Percentiles rank a stretch among this genome's conserved stretches.
Evolutionary conservation across 2,797 vertebrate species (phyloP).

Genomic region (Sphaeramia orbicularis): DNA sequence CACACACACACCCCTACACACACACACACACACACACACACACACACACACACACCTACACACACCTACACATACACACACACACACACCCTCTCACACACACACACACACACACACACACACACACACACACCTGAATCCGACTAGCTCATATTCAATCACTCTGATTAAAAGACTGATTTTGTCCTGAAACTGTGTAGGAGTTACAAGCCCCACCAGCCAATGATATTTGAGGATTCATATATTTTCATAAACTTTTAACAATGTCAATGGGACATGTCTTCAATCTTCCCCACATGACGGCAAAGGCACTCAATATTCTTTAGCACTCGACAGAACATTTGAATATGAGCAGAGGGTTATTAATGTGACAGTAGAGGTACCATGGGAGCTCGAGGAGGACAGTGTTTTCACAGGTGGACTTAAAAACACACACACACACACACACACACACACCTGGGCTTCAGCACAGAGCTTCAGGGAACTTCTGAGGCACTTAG

Average conservation of each 20-base stretch:
- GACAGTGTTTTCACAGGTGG: constrained; percentile 48
- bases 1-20: no score
- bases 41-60: no score
- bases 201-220: constrained; percentile 88
- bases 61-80: no score
- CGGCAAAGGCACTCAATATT: constrained; percentile 94
- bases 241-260: constrained; percentile 99
- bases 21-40: no score
- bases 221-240: constrained; percentile 98
- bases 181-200: constrained; percentile 90
- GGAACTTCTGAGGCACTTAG: no score
- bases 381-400: constrained; percentile 72
- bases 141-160: constrained; percentile 93
- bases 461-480: no score
- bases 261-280: constrained; percentile 97
- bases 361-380: constrained; percentile 92
- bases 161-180: constrained; percentile 99
- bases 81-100: no score
- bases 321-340: constrained; percentile 93
- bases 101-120: no score
- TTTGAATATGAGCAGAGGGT: constrained; percentile 93
- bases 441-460: no score
- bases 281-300: constrained; percentile 96
- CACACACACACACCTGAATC: constrained; percentile 90
- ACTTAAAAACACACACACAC: constrained; percentile 65